Conservation (phyloP, 2,797 vertebrate genomes). For the Takifugu rubripes region DNA sequence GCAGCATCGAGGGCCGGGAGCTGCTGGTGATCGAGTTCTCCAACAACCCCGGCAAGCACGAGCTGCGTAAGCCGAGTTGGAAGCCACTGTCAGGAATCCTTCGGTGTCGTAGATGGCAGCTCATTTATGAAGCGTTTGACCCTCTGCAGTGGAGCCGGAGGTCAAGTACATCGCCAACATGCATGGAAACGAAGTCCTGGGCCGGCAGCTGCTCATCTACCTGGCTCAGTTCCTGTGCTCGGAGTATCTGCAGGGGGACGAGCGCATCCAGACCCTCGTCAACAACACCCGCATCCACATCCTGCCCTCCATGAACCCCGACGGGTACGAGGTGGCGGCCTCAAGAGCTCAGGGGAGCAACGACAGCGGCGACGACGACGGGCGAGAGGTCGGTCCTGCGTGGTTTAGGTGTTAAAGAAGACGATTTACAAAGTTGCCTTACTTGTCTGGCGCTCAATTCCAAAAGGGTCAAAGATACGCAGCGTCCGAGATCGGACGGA, state of each 20-base stretch:
- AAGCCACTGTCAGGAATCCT: neutral
- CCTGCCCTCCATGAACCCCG: constrained; percentile 94
- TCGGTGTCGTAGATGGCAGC: neutral
- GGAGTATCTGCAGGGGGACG: constrained; percentile 88
- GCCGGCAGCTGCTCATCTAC: constrained; percentile 91
- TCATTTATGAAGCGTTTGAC: neutral
- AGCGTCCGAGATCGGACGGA: constrained; percentile 77
- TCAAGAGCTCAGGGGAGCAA: constrained; percentile 70
- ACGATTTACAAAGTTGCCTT: too few species aligned
- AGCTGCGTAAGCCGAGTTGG: constrained; percentile 79
- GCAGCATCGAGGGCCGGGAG: constrained; percentile 86
- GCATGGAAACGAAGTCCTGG: constrained; percentile 92
- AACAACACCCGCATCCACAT: constrained; percentile 94
- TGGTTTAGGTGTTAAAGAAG: neutral
- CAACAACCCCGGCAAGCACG: constrained; percentile 85
- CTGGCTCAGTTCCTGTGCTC: constrained; percentile 91
- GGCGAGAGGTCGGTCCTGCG: constrained; percentile 47
- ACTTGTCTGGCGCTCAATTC: constrained; percentile 8
- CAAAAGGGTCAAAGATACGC: constrained; percentile 76
- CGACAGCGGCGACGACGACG: constrained; percentile 58
- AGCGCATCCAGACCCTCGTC: constrained; percentile 86
- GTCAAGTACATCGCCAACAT: constrained; percentile 93
- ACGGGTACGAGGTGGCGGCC: constrained; percentile 88
- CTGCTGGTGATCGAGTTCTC: constrained; percentile 95
- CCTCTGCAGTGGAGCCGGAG: constrained; percentile 86